These are phyloP conservation scores for Glaucidium brasilianum DNA, from an alignment of 2,113 vertebrate species.

Conservation along the genomic window DNA sequence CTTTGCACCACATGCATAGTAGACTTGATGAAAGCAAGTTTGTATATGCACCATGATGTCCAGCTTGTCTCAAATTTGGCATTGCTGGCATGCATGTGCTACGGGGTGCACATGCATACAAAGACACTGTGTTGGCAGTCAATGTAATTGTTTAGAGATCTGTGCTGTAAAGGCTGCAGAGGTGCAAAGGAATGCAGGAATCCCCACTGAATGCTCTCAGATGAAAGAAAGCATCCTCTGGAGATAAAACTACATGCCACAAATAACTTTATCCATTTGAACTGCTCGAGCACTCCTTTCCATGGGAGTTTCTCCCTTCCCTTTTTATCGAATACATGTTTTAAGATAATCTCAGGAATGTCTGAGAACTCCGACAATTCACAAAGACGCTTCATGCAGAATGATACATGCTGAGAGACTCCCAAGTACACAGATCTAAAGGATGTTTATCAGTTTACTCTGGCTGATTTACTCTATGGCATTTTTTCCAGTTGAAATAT, in stretches of 20 bases:
- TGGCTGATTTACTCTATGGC: background rate
- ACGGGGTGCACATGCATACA: background rate
- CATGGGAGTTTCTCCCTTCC: background rate
- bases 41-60: accelerated
- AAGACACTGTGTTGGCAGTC: background rate
- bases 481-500: background rate
- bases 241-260: background rate
- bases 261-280: background rate
- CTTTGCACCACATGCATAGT: too few relatives aligned
- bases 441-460: background rate
- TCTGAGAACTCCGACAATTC: background rate
- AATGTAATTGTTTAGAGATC: background rate
- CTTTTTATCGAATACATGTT: background rate
- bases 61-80: background rate
- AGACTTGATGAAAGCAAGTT: background rate
- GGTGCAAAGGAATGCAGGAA: background rate
- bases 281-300: background rate
- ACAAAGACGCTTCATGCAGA: background rate
- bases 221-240: background rate
- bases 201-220: background rate
- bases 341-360: background rate
- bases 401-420: background rate
- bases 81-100: background rate
- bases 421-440: background rate
- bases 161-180: background rate